Conservation (phyloP, 1,140 invertebrate species). For the Micrasema longulum region DNA sequence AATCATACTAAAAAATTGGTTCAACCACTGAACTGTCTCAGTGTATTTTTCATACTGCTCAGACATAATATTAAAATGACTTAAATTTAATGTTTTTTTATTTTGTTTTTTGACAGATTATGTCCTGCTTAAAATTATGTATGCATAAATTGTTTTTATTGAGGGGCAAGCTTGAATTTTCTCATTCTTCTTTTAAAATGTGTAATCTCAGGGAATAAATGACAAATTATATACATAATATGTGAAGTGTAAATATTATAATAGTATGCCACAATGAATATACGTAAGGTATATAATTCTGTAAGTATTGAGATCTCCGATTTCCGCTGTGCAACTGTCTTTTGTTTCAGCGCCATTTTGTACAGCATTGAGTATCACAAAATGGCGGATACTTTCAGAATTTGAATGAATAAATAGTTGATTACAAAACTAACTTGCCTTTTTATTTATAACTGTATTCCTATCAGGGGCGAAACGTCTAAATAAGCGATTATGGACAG, state of each 20-base stretch:
- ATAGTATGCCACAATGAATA: conserved; percentile 23
- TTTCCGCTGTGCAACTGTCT: background rate
- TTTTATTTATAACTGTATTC: too few relatives aligned
- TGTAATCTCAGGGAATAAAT: background rate
- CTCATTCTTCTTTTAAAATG: background rate
- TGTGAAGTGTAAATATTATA: conserved; percentile 3
- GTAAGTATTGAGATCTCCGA: conserved; percentile 15
- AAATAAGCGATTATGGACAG: too few relatives aligned
- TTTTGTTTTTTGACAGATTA: too few relatives aligned
- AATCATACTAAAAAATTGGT: too few relatives aligned
- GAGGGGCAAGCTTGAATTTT: background rate
- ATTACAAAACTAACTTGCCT: too few relatives aligned
- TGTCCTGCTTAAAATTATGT: too few relatives aligned
- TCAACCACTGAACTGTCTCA: too few relatives aligned
- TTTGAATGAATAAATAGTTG: conserved; percentile 8
- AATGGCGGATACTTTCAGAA: background rate
- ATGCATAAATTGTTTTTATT: too few relatives aligned
- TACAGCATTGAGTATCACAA: background rate
- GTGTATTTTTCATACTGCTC: too few relatives aligned
- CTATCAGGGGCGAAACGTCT: too few relatives aligned
- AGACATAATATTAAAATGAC: too few relatives aligned
- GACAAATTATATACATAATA: conserved; percentile 11
- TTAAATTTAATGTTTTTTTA: too few relatives aligned
- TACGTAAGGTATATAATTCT: conserved; percentile 23
- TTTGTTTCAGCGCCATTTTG: background rate